Evolutionary conservation across 2,888 invertebrate species (phyloP).

Genomic region (Druceiella hillmani): DNA sequence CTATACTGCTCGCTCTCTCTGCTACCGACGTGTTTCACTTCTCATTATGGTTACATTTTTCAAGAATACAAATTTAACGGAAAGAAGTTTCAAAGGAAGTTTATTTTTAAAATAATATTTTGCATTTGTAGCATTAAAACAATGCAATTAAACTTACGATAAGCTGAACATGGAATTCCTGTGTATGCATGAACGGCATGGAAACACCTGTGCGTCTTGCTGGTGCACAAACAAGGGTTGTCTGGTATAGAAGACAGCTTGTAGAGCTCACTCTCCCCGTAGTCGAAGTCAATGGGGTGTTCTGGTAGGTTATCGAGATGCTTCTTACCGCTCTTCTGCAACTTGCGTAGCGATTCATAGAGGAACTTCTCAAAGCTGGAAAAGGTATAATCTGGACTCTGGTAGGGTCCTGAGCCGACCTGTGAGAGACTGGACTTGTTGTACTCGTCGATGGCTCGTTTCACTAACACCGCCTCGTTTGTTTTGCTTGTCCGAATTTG

Average conservation of each 20-base stretch:
- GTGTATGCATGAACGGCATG: slow-evolving; percentile 91
- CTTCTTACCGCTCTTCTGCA: slow-evolving; percentile 65
- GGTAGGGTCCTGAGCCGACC: slow-evolving; percentile 59
- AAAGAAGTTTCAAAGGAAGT: too few relatives aligned
- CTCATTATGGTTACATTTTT: too few relatives aligned
- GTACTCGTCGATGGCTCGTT: slow-evolving; percentile 80
- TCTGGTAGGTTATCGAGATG: slow-evolving; percentile 59
- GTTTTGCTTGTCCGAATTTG: slow-evolving; percentile 87
- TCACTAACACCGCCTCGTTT: slow-evolving; percentile 83
- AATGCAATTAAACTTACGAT: slow-evolving; percentile 70
- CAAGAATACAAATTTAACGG: too few relatives aligned
- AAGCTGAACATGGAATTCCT: slow-evolving; percentile 81
- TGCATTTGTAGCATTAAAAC: too few relatives aligned
- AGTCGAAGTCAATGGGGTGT: slow-evolving; percentile 46
- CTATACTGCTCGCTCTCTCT: too few relatives aligned
- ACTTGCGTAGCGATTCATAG: slow-evolving; percentile 75
- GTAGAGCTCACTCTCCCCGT: slow-evolving; percentile 50
- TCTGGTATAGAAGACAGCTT: slow-evolving; percentile 60
- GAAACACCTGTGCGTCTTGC: slow-evolving; percentile 82
- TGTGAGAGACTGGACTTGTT: slow-evolving; percentile 67
- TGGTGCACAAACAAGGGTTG: slow-evolving; percentile 78
- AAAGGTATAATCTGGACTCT: slow-evolving; percentile 61
- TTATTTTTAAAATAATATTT: too few relatives aligned
- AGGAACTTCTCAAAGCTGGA: slow-evolving; percentile 83
- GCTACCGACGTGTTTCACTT: too few relatives aligned